phyloP scores from a whole-genome alignment of 2,113 vertebrate species.

The Centropus unirufus region DNA sequence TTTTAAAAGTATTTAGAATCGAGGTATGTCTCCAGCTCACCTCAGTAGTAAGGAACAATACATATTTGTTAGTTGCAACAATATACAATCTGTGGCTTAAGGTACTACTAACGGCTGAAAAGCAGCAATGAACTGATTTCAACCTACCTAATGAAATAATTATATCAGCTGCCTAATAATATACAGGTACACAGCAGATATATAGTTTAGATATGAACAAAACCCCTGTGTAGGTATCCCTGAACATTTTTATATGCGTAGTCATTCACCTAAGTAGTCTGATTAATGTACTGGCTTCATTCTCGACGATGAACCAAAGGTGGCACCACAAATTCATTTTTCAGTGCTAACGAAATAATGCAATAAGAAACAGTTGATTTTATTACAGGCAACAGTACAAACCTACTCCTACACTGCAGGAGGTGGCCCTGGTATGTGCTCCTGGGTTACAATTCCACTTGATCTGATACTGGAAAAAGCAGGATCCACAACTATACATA shows the following conservation, averaged over 20 bases:
- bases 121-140: neutral
- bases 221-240: neutral
- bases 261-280: conserved; percentile 52
- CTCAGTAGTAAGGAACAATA: neutral
- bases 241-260: neutral
- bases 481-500: neutral
- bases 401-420: neutral
- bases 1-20: neutral
- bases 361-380: neutral
- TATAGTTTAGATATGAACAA: neutral
- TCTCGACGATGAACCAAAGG: conserved; percentile 60
- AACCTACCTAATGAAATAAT: neutral
- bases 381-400: neutral
- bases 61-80: neutral
- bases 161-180: neutral
- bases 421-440: neutral
- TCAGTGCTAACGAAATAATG: conserved; percentile 10
- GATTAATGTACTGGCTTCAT: conserved; percentile 32
- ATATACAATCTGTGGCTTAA: neutral
- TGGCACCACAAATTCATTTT: conserved; percentile 66
- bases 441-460: neutral
- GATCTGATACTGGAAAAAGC: neutral
- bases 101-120: neutral
- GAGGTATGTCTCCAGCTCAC: neutral
- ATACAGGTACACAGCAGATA: neutral